Conservation (phyloP, 2,797 vertebrate species). For the Karalla daura region DNA sequence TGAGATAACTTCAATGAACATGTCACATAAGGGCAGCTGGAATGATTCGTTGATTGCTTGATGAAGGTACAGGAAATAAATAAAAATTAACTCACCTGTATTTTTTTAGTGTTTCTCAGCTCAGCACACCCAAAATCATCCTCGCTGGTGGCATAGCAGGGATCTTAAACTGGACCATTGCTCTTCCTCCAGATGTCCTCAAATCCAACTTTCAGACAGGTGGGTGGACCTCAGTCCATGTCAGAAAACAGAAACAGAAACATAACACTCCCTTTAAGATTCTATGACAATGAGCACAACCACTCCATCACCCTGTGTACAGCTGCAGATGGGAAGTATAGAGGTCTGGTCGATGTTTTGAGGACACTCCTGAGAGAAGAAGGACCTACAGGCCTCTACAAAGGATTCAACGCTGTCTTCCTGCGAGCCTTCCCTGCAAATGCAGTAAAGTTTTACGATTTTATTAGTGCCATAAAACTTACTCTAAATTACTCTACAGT, state of each 20-base stretch:
- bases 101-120: constrained; percentile 69
- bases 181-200: constrained; percentile 85
- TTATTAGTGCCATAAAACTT: too few species aligned
- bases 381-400: constrained; percentile 81
- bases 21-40: too few species aligned
- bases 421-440: constrained; percentile 87
- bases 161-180: constrained; percentile 83
- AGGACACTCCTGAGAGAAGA: constrained; percentile 79
- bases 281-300: too few species aligned
- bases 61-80: too few species aligned
- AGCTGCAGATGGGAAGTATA: constrained; percentile 83
- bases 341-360: constrained; percentile 78
- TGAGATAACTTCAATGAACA: too few species aligned
- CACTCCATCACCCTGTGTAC: constrained; percentile 13
- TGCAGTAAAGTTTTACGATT: too few species aligned
- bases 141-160: constrained; percentile 83
- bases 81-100: too few species aligned
- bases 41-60: too few species aligned
- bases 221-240: too few species aligned
- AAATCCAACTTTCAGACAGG: constrained; percentile 88
- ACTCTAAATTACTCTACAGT: too few species aligned
- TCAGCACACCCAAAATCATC: constrained; percentile 81
- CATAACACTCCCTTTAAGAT: too few species aligned
- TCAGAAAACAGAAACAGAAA: too few species aligned
- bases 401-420: constrained; percentile 84